Evolutionary conservation across 2,113 vertebrate genomes (phyloP), one percentile per base, ranked within the genome.

Genomic region (Elephas maximus): DNA sequence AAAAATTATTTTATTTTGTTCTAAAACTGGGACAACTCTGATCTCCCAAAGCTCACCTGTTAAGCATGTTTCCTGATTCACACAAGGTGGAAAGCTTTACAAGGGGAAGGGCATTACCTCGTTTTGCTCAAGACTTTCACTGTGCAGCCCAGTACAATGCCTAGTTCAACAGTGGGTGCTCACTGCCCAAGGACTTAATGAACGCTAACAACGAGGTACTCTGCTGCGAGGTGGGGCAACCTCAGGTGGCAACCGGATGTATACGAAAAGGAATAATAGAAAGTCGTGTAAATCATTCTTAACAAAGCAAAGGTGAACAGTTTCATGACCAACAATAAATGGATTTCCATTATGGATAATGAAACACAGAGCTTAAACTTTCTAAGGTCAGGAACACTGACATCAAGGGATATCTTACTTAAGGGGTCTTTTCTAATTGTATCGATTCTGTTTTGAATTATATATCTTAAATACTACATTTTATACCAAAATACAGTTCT

Each of bases 401-500:
- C 78, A 92, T 41, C 69, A 41, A 94, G 4, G n/a, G 62, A 48
- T 88, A 82, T 41, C 26, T 24, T 45, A 80, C 57, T n/a, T 84
- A 71, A 95, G n/a, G 7, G 6, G 12, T 94, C 28, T 78, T n/a
- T 20, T 53, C 65, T 88, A 57, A 89, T 12, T 48, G 41, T 94
- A 26, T 41, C 88, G 28, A 86, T 7, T 71, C 33, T 90, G 60
- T 88, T 88, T 33, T 94, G 45, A 97, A 92, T 65, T 51, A 65
- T 3, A 2, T 45, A 91, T 41, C 84, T 92, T 51, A 88, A 94
- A 86, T 51, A 87, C 57, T 33, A 60, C 63, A 82, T 82, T 94
- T 94, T 87, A 48, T 92, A 91, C n/a, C 41, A 86, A 23, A 93
- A 97, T 63, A 7, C 53, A 86, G 12, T 9, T 93, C 79, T 87